Evolutionary conservation across 1,140 invertebrate genomes (phyloP).

Genomic region (Drosophila punjabiensis): DNA sequence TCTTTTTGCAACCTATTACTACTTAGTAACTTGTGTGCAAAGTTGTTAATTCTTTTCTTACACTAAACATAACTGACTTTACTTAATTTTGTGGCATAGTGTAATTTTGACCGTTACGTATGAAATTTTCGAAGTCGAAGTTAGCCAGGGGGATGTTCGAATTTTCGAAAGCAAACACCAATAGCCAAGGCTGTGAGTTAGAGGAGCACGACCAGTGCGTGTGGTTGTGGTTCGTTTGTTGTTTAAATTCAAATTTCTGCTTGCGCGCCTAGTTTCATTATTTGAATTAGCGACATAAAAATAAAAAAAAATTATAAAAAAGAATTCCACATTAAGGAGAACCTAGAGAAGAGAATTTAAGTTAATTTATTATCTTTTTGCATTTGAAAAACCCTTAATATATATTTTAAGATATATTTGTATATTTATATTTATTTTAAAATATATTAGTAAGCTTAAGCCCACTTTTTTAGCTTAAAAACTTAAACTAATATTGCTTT

Average conservation of each 20-base stretch:
- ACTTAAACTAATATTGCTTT: background rate
- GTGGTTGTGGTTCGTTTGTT: background rate
- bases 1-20: too few species aligned
- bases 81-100: background rate
- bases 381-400: background rate
- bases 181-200: background rate
- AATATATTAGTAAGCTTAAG: background rate
- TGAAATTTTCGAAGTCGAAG: conserved; percentile 28
- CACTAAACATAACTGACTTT: background rate
- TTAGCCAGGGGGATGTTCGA: conserved; percentile 1
- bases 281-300: background rate
- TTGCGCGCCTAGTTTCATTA: background rate
- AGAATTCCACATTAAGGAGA: too few species aligned
- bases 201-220: conserved; percentile 21
- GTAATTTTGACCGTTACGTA: conserved; percentile 13
- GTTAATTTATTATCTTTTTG: background rate
- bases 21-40: too few species aligned
- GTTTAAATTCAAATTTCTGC: conserved; percentile 9
- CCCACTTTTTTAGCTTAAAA: too few species aligned
- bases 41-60: too few species aligned
- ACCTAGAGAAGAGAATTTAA: background rate
- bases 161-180: conserved; percentile 8
- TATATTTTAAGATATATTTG: background rate
- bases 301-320: background rate
- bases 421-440: background rate